Evolutionary conservation across 2,888 invertebrate genomes (phyloP).

Genomic region (Ditylenchus weischeri): DNA sequence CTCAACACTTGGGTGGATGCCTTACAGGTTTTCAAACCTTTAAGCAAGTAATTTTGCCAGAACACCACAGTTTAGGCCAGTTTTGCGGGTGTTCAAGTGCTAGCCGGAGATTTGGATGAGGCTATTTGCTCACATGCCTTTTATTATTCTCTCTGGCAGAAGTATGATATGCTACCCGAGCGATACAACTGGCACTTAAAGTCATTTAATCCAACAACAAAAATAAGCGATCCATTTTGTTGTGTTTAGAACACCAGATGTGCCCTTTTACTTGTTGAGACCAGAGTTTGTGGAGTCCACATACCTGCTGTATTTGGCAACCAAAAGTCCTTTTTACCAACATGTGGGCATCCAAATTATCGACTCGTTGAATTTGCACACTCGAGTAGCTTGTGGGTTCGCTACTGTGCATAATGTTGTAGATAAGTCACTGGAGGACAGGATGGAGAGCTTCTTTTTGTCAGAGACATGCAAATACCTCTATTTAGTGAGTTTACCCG

Average conservation of each 20-base stretch:
- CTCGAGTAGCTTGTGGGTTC: conserved; percentile 65
- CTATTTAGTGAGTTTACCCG: conserved; percentile 64
- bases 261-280: conserved; percentile 68
- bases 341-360: conserved; percentile 68
- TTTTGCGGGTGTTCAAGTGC: conserved; percentile 62
- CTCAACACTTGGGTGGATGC: conserved; percentile 69
- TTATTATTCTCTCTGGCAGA: conserved; percentile 68
- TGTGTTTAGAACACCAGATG: conserved; percentile 62
- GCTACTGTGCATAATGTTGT: conserved; percentile 69
- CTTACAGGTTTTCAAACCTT: conserved; percentile 62
- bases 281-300: conserved; percentile 69
- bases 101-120: conserved; percentile 68
- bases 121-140: conserved; percentile 69
- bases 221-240: too few relatives aligned
- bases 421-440: conserved; percentile 65
- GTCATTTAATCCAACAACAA: conserved; percentile 19
- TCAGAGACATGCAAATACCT: conserved; percentile 70
- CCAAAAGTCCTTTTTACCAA: conserved; percentile 69
- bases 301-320: conserved; percentile 67
- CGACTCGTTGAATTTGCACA: conserved; percentile 55
- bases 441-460: conserved; percentile 70
- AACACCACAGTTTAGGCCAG: conserved; percentile 51
- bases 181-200: conserved; percentile 62
- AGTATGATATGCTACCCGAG: conserved; percentile 66
- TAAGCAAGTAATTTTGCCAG: background rate